Conservation (phyloP, 2,797 vertebrate genomes). For the Sitta carolinensis region DNA sequence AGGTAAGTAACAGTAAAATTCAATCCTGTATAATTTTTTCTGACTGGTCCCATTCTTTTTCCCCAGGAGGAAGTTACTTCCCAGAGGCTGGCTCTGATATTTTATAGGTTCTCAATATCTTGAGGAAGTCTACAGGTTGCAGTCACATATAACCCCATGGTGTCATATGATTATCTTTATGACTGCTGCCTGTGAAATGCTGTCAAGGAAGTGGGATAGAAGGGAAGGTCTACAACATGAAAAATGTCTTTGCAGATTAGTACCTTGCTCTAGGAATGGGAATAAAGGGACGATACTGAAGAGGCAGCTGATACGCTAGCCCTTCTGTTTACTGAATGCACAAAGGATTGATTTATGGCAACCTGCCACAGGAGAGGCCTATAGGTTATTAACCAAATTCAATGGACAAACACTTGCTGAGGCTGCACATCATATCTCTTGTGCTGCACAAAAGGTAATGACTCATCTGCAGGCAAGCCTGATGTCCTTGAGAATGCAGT, state of each 20-base stretch:
- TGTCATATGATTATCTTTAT: not conserved
- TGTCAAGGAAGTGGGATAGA: not conserved
- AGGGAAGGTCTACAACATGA: not conserved
- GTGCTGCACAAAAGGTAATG: conserved; percentile 30
- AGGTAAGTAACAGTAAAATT: not conserved
- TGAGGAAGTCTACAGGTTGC: not conserved
- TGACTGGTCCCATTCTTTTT: not conserved
- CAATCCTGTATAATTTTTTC: not conserved
- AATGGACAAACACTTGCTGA: conserved; percentile 49
- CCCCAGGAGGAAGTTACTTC: not conserved
- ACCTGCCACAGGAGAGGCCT: not conserved
- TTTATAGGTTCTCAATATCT: not conserved
- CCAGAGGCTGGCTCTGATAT: not conserved
- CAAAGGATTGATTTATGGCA: conserved; percentile 14
- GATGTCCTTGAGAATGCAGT: conserved; percentile 42
- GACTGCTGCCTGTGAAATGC: not conserved
- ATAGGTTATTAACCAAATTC: conserved; percentile 53
- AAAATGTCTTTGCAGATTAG: not conserved
- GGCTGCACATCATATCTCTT: conserved; percentile 26
- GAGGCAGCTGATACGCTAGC: not conserved
- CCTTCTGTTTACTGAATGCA: not conserved
- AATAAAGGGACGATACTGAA: not conserved
- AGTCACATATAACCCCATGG: not conserved
- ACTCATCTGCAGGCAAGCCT: conserved; percentile 34
- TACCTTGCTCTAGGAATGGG: not conserved